Base-by-base conservation (phyloP, 2,888 invertebrate species). In the Amphipyra tragopoginis region DNA sequence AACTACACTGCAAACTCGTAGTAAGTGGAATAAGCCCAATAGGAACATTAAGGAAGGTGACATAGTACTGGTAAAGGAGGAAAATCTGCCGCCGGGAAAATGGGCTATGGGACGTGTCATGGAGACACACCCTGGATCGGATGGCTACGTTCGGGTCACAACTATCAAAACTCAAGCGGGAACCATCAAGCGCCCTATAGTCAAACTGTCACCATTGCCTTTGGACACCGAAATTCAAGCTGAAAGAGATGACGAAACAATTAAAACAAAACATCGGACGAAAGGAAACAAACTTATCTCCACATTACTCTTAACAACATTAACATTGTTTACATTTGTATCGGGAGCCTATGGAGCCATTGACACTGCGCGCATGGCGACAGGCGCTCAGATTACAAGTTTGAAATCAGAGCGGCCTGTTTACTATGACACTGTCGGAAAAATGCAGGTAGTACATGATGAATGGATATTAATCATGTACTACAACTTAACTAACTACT, bases 381-480 rank as follows among this genome's bases (percentile, higher is more conserved):
- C 13, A 9, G 0, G 5, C 13, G 26, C 51, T 42, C 42, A 43
- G 5, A 39, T 51, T 34, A 57, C 43, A 40, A 50, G 10, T 11
- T 14, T 50, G 11, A n/a, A 52, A 52, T 15, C 2, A 4, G 42
- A 47, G 45, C 54, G 45, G 26, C 54, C 54, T 0, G 2, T 54
- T 1, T 54, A 54, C 26, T 54, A 45, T 47, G 54, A 54, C 29
- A 14, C 45, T 0, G 5, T 54, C 14, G 54, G 54, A 1, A 39
- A 39, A 29, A 45, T 73, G 36, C 59, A 62, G 42, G 14, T 62
- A 13, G 62, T 65, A 49, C 70, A 70, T 14, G 53, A 70, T 33
- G 60, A 73, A 39, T 73, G 72, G 69, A 60, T 34, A 26, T 14
- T 72, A n/a, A 43, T 53, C 7, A 53, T 44, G 43, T 53, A 53